phyloP scores from a whole-genome alignment of 2,113 vertebrate genomes.

The Ammodytes dubius region DNA sequence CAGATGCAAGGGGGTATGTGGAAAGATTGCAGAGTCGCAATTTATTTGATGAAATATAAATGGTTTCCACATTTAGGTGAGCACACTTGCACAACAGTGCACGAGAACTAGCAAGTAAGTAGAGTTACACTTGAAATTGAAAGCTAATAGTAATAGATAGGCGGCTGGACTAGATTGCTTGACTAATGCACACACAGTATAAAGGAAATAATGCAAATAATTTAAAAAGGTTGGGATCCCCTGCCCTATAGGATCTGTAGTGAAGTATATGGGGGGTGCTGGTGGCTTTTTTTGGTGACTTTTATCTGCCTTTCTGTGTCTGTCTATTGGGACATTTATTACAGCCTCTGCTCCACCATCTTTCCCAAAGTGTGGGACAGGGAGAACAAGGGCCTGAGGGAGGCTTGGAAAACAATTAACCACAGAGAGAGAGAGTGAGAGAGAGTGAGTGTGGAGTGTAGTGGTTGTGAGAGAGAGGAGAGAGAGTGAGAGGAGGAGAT shows the following conservation, averaged over 20 bases:
- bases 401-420: not conserved
- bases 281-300: slow-evolving; percentile 6
- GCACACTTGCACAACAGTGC: not conserved
- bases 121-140: not conserved
- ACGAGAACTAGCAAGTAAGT: not conserved
- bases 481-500: no score
- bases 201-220: no score
- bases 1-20: no score
- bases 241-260: not conserved
- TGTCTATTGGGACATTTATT: slow-evolving; percentile 21
- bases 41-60: no score
- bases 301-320: slow-evolving; percentile 23
- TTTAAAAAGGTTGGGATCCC: not conserved
- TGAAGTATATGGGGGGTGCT: slow-evolving; percentile 5
- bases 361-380: not conserved
- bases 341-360: slow-evolving; percentile 4
- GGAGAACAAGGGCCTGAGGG: not conserved
- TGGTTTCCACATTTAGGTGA: no score
- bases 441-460: slow-evolving; percentile 18
- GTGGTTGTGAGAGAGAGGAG: not conserved
- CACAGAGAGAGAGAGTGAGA: no score
- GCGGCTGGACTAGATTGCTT: no score
- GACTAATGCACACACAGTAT: not conserved
- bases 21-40: no score
- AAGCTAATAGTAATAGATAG: not conserved